These are phyloP conservation scores for Poicephalus gulielmi DNA, from an alignment of 2,113 vertebrate species.

Conservation along the genomic window DNA sequence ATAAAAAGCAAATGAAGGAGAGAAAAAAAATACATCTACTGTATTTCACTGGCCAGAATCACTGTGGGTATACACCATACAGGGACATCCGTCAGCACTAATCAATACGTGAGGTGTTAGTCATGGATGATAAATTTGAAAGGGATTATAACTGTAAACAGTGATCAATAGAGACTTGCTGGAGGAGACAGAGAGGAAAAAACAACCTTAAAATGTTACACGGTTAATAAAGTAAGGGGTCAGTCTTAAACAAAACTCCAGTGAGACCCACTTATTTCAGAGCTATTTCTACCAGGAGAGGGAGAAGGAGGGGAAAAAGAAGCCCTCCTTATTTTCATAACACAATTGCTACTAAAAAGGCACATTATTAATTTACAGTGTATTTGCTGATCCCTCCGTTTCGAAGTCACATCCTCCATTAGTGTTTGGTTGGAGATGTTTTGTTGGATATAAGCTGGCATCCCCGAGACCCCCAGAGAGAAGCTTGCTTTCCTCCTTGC, in stretches of 20 bases:
- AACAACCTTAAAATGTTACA: slow-evolving; percentile 84
- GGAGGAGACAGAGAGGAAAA: slow-evolving; percentile 81
- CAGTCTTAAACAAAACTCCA: slow-evolving; percentile 76
- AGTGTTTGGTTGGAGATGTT: slow-evolving; percentile 77
- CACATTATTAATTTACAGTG: slow-evolving; percentile 76
- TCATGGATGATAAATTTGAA: slow-evolving; percentile 89
- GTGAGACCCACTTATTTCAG: slow-evolving; percentile 59
- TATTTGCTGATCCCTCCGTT: slow-evolving; percentile 71
- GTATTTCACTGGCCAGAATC: slow-evolving; percentile 66
- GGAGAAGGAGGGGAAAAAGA: background rate
- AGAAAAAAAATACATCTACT: slow-evolving; percentile 55
- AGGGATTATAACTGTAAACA: slow-evolving; percentile 90
- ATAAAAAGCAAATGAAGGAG: slow-evolving; percentile 68
- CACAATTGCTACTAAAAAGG: slow-evolving; percentile 74
- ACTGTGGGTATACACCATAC: slow-evolving; percentile 64
- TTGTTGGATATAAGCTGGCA: slow-evolving; percentile 72
- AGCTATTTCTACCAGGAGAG: slow-evolving; percentile 19
- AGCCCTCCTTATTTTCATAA: slow-evolving; percentile 52
- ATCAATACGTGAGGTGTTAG: slow-evolving; percentile 85
- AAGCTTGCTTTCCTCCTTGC: slow-evolving; percentile 43
- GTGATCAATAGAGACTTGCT: slow-evolving; percentile 88
- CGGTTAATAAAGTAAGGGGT: slow-evolving; percentile 80
- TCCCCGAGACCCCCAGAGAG: slow-evolving; percentile 61
- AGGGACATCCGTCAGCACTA: slow-evolving; percentile 84
- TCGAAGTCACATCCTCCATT: slow-evolving; percentile 72